Base-by-base conservation (phyloP, 1,140 invertebrate species). In the Achatina immaculata region DNA sequence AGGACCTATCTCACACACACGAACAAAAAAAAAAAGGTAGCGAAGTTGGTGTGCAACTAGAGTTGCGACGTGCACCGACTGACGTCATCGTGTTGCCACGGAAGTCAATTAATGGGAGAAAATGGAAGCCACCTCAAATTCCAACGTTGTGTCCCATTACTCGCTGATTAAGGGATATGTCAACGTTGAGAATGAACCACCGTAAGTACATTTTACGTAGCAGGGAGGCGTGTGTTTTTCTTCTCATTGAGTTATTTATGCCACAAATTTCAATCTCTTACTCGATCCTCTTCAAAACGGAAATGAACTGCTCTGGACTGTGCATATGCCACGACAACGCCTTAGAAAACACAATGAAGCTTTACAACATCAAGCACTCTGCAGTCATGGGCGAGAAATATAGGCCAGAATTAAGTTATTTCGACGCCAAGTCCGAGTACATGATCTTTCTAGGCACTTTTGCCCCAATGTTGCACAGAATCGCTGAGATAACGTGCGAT, bases 381-480 rank as follows among this genome's bases (percentile, higher is more conserved):
- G 28, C 16, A 1, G 21, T 62, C 7, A 76, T 76, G 74, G 74
- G 74, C 36, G 74, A 21, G 14, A 62, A 55, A 21, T 76, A 58
- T 76, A 55, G 74, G 24, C 74, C 74, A 40, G 58, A 62, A 55
- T 24, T 76, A 0, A 40, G 62, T 7, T 19, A 62, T 51, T 73
- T 73, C 24, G 74, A 76, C 74, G 34, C 55, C 19, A 62, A 58
- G 11, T 76, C 74, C n/a, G 48, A 76, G 7, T 76, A 76, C 38
- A 65, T 76, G 48, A 43, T 36, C 2, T 80, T 80, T 28, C 36
- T 80, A 1, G 78, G 78, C n/a, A 71, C 69, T 19, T 40, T 72
- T 34, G 34, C 68, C 0, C 55, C 68, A 9, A 43, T 69, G 2
- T 43, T 80, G 9, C 38, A 72, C 28, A 14, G 48, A 34, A 80